These are phyloP conservation scores for Pseudonaja textilis DNA, from an alignment of 2,113 vertebrate genomes.

Conservation along the genomic window DNA sequence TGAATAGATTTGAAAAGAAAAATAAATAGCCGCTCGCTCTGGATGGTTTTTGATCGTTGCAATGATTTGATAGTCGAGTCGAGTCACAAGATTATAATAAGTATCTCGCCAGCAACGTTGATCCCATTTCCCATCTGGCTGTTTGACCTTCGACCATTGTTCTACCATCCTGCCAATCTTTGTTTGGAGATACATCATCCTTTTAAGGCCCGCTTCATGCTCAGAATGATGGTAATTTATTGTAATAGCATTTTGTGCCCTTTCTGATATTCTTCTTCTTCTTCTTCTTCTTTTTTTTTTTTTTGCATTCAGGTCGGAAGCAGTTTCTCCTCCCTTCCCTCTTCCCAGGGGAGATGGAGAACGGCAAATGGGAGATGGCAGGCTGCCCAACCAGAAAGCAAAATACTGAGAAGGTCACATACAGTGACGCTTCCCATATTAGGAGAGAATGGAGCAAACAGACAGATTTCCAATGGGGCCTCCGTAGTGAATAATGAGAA, in stretches of 20 bases:
- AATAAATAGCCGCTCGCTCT: conserved; percentile 28
- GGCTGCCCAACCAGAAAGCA: conserved; percentile 51
- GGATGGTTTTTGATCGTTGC: conserved; percentile 40
- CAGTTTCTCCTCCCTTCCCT: conserved; percentile 53
- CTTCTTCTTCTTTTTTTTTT: too few species aligned
- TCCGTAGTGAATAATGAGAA: conserved; percentile 3
- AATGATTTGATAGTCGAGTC: conserved; percentile 35
- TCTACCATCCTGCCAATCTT: conserved; percentile 62
- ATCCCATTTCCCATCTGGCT: conserved; percentile 55
- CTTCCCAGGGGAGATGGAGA: conserved; percentile 39
- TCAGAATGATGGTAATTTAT: conserved; percentile 77
- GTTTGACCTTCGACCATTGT: conserved; percentile 64
- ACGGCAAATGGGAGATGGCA: conserved; percentile 36
- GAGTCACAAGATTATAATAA: conserved; percentile 51
- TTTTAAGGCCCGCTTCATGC: conserved; percentile 64
- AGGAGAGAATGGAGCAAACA: conserved; percentile 30
- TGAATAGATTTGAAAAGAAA: conserved; percentile 44
- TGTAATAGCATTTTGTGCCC: conserved; percentile 68
- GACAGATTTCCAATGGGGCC: conserved; percentile 19
- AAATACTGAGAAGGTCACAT: conserved; percentile 67
- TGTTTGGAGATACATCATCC: conserved; percentile 62
- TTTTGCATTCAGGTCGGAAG: conserved; percentile 68
- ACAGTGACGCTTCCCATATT: conserved; percentile 56
- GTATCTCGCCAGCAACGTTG: conserved; percentile 56
- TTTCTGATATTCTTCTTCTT: conserved; percentile 68